A percentile compares a stretch with the other conserved stretches of the same genome.
These are phyloP conservation scores for Simalia tracyae DNA, from an alignment of 2,797 vertebrate species.

Conservation along the genomic window DNA sequence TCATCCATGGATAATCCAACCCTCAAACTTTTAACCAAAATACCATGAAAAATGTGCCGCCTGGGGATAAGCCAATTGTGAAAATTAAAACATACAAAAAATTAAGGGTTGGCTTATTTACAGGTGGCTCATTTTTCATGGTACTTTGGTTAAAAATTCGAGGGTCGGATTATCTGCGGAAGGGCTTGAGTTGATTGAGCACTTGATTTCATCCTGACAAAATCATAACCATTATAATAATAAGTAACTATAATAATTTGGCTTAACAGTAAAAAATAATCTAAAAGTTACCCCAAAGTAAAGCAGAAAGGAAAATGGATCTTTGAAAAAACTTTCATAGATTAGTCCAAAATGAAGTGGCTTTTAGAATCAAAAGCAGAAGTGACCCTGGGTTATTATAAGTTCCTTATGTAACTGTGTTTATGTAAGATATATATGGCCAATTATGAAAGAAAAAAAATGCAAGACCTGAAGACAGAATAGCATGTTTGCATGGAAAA, in stretches of 20 bases:
- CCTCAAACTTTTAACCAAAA: not conserved
- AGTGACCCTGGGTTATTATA: not conserved
- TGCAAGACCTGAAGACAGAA: not conserved
- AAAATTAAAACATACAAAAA: not conserved
- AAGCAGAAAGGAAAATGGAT: not conserved
- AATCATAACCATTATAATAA: not conserved
- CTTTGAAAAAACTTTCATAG: not conserved
- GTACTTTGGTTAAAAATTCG: not conserved
- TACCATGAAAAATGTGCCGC: not conserved
- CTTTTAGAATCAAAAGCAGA: slow-evolving; percentile 1
- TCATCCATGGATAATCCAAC: not conserved
- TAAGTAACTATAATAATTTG: not conserved
- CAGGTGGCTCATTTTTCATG: not conserved
- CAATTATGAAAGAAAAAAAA: slow-evolving; percentile 4
- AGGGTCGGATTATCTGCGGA: not conserved
- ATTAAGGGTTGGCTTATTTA: not conserved
- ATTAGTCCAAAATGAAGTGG: not conserved
- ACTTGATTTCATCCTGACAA: not conserved
- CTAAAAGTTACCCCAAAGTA: not conserved
- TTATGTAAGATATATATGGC: slow-evolving; percentile 5
- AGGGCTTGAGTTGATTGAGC: not conserved
- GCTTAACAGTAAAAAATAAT: not conserved
- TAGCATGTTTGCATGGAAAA: not conserved
- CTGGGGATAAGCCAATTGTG: not conserved
- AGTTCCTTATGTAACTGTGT: not conserved